Evolutionary conservation across 1,140 invertebrate genomes (phyloP).

Genomic region (Penaeus chinensis): DNA sequence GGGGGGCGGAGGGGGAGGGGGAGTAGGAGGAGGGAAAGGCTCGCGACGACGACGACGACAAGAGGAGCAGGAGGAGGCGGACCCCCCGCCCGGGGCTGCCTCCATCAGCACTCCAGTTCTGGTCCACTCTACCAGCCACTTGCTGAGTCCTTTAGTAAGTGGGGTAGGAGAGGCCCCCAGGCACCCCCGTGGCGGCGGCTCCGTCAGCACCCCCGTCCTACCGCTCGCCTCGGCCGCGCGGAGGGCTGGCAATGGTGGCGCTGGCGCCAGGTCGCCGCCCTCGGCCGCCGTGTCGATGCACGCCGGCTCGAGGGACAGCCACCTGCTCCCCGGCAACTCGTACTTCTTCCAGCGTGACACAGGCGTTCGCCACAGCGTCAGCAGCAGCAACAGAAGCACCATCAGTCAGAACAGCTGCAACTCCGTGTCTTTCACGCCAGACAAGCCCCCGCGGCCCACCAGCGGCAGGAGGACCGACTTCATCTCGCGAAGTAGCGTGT

Average conservation of each 20-base stretch:
- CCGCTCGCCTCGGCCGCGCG: not conserved
- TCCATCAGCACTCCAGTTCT: slow-evolving; percentile 34
- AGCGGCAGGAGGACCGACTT: not conserved
- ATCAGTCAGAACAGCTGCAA: slow-evolving; percentile 35
- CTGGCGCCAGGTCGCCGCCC: not conserved
- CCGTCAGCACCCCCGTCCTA: slow-evolving; percentile 24
- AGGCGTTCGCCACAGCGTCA: slow-evolving; percentile 14
- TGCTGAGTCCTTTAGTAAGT: slow-evolving; percentile 10
- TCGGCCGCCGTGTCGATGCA: slow-evolving; percentile 22
- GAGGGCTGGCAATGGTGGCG: not conserved
- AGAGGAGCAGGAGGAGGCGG: not conserved
- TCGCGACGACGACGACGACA: not conserved
- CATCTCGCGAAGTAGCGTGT: not conserved
- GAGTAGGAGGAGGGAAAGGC: not conserved
- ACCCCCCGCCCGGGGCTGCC: not conserved
- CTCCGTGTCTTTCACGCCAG: slow-evolving; percentile 22
- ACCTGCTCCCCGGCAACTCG: not conserved
- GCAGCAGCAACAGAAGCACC: slow-evolving; percentile 31
- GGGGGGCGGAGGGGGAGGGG: not conserved
- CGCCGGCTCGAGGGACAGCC: not conserved
- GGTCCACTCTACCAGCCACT: slow-evolving; percentile 28
- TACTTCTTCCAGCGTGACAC: slow-evolving; percentile 3
- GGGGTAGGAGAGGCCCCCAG: not conserved
- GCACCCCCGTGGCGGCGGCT: not conserved
- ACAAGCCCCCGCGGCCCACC: not conserved